Evolutionary conservation across 2,113 vertebrate species (phyloP), one percentile per base, ranked within the genome.

Genomic region (Solenodon paradoxus): DNA sequence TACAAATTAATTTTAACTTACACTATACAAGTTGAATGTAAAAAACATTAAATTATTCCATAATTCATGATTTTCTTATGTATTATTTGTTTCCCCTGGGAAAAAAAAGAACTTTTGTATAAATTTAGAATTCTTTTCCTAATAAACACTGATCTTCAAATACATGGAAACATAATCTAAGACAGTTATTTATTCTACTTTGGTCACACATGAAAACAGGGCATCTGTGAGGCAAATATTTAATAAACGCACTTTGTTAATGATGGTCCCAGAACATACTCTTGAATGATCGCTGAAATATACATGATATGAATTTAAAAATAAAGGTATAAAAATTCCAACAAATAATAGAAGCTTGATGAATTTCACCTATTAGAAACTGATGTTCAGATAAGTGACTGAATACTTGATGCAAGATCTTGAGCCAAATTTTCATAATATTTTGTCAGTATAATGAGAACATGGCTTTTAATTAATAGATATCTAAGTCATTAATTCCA

Each of bases 401-500:
- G 9, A 64, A 71, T n/a, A 78, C 11, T 49, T 12, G 15, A 0
- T n/a, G 90, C 92, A 55, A 92, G 38, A 64, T 93, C 47, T 57
- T 38, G 45, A 97, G 63, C 4, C 49, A 71, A 88, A 40, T 86
- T 97, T 75, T 98, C 72, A 32, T 47, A 68, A 92, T 53, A 38
- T 63, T 97, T 11, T 94, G 89, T 97, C 96, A 95, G 66, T 16
- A 12, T 24, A 85, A 68, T 19, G 19, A 96, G 61, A 96, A 97
- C 78, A 91, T 4, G 32, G 47, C 80, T 96, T 82, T 81, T 51
- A 95, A 86, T 9, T 93, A 81, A 85, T 45, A 88, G 42, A n/a
- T 26, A 51, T 17, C 69, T 61, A 86, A 83, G 53, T 51, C 92
- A 89, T 61, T 87, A 40, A 51, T 90, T 81, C 69, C 74, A 38